Evolutionary conservation across 2,113 vertebrate genomes (phyloP).

Genomic region (Neotoma lepida): DNA sequence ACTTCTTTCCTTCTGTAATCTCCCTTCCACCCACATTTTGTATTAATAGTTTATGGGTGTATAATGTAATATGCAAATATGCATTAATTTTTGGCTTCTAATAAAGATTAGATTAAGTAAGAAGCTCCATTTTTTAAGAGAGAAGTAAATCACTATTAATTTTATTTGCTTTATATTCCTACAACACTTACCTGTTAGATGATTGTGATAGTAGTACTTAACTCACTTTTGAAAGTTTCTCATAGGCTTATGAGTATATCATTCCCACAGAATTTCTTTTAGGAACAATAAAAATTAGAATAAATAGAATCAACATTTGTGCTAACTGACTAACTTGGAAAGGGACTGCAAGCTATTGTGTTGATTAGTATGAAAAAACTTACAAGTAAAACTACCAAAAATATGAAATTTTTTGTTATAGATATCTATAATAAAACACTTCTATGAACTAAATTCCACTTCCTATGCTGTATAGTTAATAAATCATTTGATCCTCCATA

Average conservation of each 20-base stretch:
- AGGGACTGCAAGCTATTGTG: not conserved
- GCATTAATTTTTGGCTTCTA: not conserved
- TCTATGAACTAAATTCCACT: not conserved
- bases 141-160: not conserved
- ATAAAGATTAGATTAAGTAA: not conserved
- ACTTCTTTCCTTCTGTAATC: not conserved
- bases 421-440: not conserved
- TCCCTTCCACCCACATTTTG: not conserved
- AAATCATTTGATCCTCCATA: not conserved
- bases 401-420: not conserved
- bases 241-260: not conserved
- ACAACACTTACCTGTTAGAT: not conserved
- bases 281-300: not conserved
- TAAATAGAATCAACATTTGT: not conserved
- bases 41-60: not conserved
- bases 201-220: not conserved
- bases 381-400: not conserved
- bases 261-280: not conserved
- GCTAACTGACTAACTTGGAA: not conserved
- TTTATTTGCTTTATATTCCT: not conserved
- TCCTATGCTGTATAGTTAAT: not conserved
- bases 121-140: not conserved
- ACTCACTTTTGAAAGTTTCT: not conserved
- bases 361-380: not conserved
- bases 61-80: not conserved